Evolutionary conservation across 2,113 vertebrate genomes (phyloP).

Genomic region (Leptobrachium leishanense): DNA sequence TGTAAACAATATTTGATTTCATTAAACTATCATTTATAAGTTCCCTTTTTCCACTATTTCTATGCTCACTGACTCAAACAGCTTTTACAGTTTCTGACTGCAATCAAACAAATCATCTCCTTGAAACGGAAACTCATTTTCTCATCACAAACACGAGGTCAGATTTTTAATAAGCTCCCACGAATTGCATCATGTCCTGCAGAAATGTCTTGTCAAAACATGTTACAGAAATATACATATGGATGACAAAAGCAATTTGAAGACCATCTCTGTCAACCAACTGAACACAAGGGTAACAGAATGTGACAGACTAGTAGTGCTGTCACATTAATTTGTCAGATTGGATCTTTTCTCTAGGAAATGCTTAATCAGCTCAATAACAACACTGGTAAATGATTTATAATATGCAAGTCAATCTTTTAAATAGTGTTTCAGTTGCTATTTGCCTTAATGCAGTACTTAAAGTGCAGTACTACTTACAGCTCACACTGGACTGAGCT

Average conservation of each 20-base stretch:
- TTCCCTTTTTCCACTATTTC: too few species aligned
- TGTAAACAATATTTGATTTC: too few species aligned
- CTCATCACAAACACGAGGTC: constrained; percentile 2
- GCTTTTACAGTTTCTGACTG: too few species aligned
- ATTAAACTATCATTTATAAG: too few species aligned
- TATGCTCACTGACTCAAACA: too few species aligned
- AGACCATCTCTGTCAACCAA: background rate
- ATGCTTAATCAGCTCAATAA: background rate
- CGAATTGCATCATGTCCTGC: constrained; percentile 3
- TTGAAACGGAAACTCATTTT: background rate
- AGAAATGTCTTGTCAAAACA: constrained; percentile 4
- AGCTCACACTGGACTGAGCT: too few species aligned
- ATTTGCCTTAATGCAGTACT: too few species aligned
- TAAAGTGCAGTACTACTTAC: too few species aligned
- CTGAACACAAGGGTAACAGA: background rate
- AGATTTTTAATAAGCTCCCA: constrained; percentile 7
- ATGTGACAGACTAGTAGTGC: constrained; percentile 9
- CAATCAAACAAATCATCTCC: too few species aligned
- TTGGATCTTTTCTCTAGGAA: background rate
- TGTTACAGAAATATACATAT: constrained; percentile 9
- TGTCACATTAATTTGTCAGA: constrained; percentile 11
- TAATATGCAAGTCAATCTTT: too few species aligned
- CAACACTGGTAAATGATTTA: too few species aligned
- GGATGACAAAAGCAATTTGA: constrained; percentile 9
- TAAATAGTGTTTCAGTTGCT: too few species aligned